Percentiles rank a stretch among this genome's conserved stretches.
These are phyloP conservation scores for Zaprionus lineosus DNA, from an alignment of 2,888 invertebrate species.

Conservation along the genomic window DNA sequence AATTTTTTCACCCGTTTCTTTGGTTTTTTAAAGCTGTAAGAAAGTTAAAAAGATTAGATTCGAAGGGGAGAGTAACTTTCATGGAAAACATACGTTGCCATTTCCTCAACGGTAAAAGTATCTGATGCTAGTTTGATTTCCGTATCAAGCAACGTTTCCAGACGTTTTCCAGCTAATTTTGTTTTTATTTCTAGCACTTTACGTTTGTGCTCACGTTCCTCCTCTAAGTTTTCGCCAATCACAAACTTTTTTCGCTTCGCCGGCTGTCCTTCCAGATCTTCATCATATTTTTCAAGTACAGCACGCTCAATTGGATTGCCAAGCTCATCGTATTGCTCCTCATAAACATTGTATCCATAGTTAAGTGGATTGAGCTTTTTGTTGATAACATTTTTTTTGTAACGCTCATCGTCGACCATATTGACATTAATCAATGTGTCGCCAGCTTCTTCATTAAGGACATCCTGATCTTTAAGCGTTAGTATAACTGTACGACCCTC, in stretches of 20 bases:
- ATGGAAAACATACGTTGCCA: slow-evolving; percentile 86
- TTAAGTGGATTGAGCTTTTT: slow-evolving; percentile 91
- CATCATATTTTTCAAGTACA: slow-evolving; percentile 96
- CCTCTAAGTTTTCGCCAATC: slow-evolving; percentile 87
- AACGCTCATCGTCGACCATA: slow-evolving; percentile 92
- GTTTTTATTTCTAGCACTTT: slow-evolving; percentile 84
- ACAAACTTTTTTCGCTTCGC: slow-evolving; percentile 88
- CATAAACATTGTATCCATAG: slow-evolving; percentile 94
- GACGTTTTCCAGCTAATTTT: slow-evolving; percentile 86
- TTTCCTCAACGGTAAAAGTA: slow-evolving; percentile 93
- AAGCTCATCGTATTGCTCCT: slow-evolving; percentile 88
- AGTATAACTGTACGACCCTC: slow-evolving; percentile 94
- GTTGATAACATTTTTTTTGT: slow-evolving; percentile 92
- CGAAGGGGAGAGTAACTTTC: neutral
- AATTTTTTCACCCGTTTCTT: slow-evolving; percentile 90
- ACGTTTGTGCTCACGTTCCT: slow-evolving; percentile 84
- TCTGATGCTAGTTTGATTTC: slow-evolving; percentile 91
- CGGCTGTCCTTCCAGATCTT: slow-evolving; percentile 86
- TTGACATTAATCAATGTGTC: slow-evolving; percentile 97
- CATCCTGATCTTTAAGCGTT: slow-evolving; percentile 95
- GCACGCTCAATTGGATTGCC: slow-evolving; percentile 86
- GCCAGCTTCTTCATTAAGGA: slow-evolving; percentile 92
- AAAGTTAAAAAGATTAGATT: neutral
- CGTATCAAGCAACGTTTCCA: slow-evolving; percentile 89
- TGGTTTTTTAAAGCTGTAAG: slow-evolving; percentile 89